phyloP scores from a whole-genome alignment of 2,888 invertebrate species.

The Imbricaverruca yamaguchii region DNA sequence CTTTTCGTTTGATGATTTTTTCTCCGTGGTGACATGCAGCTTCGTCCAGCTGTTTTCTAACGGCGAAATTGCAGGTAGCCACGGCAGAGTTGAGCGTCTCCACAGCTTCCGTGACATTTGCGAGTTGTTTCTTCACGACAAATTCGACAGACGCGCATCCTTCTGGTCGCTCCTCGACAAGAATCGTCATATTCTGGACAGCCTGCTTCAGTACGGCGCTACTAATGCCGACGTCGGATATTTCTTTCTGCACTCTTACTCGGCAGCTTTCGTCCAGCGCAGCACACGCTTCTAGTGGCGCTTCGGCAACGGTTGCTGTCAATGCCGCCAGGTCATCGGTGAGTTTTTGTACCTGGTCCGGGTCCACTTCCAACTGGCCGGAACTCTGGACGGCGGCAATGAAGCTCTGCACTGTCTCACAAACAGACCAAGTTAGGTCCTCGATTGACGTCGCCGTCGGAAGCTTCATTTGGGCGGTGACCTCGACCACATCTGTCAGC shows the following conservation, averaged over 20 bases:
- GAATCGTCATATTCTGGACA: conserved; percentile 13
- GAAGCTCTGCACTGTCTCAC: not conserved
- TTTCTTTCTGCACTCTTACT: not conserved
- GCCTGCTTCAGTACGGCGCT: conserved; percentile 13
- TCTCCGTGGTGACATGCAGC: not conserved
- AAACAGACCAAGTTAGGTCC: not conserved
- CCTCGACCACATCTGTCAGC: not conserved
- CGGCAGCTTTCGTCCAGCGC: not conserved
- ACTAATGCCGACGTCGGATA: not conserved
- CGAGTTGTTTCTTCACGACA: not conserved
- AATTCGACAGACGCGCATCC: not conserved
- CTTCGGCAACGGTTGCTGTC: not conserved
- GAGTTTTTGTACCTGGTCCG: not conserved
- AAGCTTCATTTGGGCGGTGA: not conserved
- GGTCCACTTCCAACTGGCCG: not conserved
- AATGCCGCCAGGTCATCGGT: not conserved
- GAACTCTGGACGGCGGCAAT: not conserved
- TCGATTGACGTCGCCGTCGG: not conserved
- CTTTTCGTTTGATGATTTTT: not conserved
- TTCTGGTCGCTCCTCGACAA: not conserved
- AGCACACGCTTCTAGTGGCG: not conserved
- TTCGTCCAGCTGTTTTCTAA: not conserved
- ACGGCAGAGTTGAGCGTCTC: not conserved
- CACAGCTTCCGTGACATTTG: not conserved
- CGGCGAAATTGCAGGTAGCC: not conserved